These are phyloP conservation scores for Andrena chrysosceles DNA, from an alignment of 2,888 invertebrate species.

Conservation along the genomic window DNA sequence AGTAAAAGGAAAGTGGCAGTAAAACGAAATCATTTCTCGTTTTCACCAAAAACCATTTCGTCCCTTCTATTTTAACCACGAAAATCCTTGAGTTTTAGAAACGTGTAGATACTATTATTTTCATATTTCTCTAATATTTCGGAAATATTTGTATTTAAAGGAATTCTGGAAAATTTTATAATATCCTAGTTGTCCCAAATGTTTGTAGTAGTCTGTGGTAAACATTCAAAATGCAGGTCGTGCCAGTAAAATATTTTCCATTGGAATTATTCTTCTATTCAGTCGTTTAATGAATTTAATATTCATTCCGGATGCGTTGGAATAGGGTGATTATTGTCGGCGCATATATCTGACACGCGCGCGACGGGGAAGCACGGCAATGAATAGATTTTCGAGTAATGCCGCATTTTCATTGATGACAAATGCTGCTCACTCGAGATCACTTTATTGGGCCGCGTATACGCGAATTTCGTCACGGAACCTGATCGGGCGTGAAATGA, in stretches of 20 bases:
- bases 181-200: no score
- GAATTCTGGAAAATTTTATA: no score
- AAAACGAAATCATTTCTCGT: conserved; percentile 6
- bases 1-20: conserved; percentile 22
- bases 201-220: no score
- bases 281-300: conserved; percentile 9
- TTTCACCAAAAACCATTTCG: background rate
- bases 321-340: conserved; percentile 11
- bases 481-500: conserved; percentile 25
- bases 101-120: background rate
- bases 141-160: no score
- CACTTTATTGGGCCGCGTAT: conserved; percentile 17
- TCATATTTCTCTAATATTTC: no score
- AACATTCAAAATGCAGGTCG: background rate
- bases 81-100: background rate
- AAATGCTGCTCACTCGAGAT: conserved; percentile 26
- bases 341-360: background rate
- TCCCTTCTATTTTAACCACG: background rate
- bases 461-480: conserved; percentile 25
- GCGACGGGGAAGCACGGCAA: conserved; percentile 9
- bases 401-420: conserved; percentile 36
- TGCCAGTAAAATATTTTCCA: background rate
- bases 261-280: background rate
- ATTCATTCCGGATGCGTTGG: background rate
- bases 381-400: conserved; percentile 34